Evolutionary conservation across 2,888 invertebrate species (phyloP), one percentile per base, ranked within the genome.

Genomic region (Nomada ruficornis): DNA sequence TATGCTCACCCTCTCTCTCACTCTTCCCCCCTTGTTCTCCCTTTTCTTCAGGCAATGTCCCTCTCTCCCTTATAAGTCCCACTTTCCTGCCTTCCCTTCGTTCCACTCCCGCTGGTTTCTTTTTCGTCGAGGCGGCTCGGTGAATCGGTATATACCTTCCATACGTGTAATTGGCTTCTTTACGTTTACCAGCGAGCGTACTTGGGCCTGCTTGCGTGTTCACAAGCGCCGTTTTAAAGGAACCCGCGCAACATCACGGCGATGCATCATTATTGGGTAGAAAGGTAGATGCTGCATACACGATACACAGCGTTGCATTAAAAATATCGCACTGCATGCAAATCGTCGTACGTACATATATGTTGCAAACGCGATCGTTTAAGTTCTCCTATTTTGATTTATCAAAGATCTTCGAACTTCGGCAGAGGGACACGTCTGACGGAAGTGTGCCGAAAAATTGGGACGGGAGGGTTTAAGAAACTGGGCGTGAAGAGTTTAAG

Each of bases 211-310:
- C 64, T 75, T 77, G 81, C 86, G 69, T 77, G 86, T 67, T 67
- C 74, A 23, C 44, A 26, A 29, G 10, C 71, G 44, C 59, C 55
- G 36, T 77, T 83, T 81, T 72, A 72, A 77, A 74, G 67, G 36
- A 68, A 55, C 73, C 47, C 60, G 68, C 71, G 70, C 71, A 29
- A 52, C 77, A 86, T 83, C 75, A 72, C 69, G 72, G 65, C 81
- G 84, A 86, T 79, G 81, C 84, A 83, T 86, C 80, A 70, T 86
- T 83, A 83, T 75, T 75, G 69, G 72, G 73, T 70, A 60, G 85
- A 82, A 85, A 80, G 72, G 85, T 23, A 65, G 85, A 84, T 75
- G 72, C 62, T 62, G 59, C 20, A 26, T 64, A 52, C 47, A 23
- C 52, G 62, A 59, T 70, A 23, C 63, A n/a, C 62, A 52, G 59